Evolutionary conservation across 35 echinoderm and acorn worm genomes (phyloP), one percentile per base, ranked within the genome.

Genomic region (Nesometra sesokonis): DNA sequence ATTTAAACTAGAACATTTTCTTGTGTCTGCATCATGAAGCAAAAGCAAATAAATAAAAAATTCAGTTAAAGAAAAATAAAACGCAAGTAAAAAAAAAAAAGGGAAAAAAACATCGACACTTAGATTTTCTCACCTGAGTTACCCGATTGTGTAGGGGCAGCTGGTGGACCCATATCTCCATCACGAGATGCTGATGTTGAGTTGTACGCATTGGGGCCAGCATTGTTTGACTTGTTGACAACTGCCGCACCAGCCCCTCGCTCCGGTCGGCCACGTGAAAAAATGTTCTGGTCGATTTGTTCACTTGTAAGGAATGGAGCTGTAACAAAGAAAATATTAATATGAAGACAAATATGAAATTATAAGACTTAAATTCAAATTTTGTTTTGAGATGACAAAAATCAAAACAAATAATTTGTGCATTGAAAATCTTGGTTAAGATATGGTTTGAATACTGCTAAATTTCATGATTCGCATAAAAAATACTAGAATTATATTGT

Each of bases 281-380:
- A 98, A 30, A 98, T 86, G 47, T 82, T 91, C 78, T 76, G 57
- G 86, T 98, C 95, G 19, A 87, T 90, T 78, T 84, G 92, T 57
- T 98, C 89, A 79, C 84, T 89, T 33, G 80, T 89, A 30, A 98
- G 82, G 78, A 89, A 89, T 40, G 95, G 92, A 47, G 92, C 92
- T 94, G 86, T 3, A 82, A 43, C 32, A 35, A 86, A 21, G 86
- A 86, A 23, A 40, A 4, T 35, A 11, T 81, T 13, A 32, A 47
- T 46, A 79, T 8, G 11, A n/a, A n/a, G n/a, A n/a, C n/a, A n/a
- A n/a, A n/a, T n/a, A n/a, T n/a, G n/a, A n/a, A n/a, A n/a, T n/a
- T n/a, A n/a, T n/a, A n/a, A n/a, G n/a, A n/a, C n/a, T n/a, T n/a
- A n/a, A n/a, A n/a, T n/a, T n/a, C n/a, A n/a, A n/a, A n/a, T n/a